Evolutionary conservation across 92 coral and sea anemone species (phyloP).

Genomic region (Siderastrea siderea): DNA sequence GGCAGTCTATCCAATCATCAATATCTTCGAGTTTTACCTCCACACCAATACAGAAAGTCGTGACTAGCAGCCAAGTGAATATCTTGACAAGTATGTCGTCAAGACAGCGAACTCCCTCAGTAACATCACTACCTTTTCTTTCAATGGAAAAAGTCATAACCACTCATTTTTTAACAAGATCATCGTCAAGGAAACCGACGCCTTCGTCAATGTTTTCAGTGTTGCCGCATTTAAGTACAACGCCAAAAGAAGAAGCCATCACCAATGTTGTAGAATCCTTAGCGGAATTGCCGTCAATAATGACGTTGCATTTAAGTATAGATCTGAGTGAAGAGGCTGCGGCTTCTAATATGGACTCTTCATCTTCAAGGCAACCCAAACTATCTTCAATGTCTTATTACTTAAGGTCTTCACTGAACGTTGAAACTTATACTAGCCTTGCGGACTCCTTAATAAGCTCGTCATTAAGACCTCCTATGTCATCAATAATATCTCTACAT

Average conservation of each 20-base stretch:
- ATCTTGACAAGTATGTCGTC: background rate
- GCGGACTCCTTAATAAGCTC: background rate
- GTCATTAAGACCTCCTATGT: background rate
- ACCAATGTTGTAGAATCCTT: background rate
- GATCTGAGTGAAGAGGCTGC: too few species aligned
- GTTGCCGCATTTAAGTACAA: background rate
- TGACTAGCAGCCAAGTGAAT: background rate
- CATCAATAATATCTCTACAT: background rate
- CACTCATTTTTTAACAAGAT: too few species aligned
- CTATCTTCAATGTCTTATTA: background rate
- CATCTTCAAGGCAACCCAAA: background rate
- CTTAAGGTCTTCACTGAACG: background rate
- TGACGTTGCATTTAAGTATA: too few species aligned
- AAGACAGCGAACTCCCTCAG: background rate
- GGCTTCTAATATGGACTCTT: too few species aligned
- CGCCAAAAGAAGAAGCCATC: background rate
- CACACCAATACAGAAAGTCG: too few species aligned
- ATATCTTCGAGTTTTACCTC: too few species aligned
- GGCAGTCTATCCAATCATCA: background rate
- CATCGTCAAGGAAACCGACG: too few species aligned
- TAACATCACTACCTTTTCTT: too few species aligned
- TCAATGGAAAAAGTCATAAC: too few species aligned
- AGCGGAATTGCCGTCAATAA: background rate
- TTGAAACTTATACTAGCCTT: background rate
- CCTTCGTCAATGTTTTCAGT: too few species aligned